Conservation (phyloP, 2,888 invertebrate genomes). For the Eupithecia dodoneata region DNA sequence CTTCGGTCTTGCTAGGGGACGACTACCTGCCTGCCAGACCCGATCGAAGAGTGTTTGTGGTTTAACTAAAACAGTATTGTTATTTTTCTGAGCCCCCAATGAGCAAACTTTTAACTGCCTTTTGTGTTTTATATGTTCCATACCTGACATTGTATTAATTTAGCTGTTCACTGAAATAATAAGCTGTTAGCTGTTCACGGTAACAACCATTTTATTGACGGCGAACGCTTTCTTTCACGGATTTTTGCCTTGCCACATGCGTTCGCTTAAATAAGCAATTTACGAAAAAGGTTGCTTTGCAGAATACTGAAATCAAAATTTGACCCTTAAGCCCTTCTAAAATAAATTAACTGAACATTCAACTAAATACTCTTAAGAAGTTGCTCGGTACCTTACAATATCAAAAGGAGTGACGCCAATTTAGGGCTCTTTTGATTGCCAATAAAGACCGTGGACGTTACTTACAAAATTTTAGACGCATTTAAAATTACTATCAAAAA, state of each 20-base stretch:
- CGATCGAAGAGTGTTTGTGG: constrained; percentile 9
- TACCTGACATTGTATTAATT: constrained; percentile 1
- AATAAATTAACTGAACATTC: constrained; percentile 19
- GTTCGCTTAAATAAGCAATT: constrained; percentile 2
- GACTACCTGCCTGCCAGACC: constrained; percentile 65
- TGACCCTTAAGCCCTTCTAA: constrained; percentile 14
- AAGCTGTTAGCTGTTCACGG: too few species aligned
- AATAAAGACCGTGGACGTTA: neutral
- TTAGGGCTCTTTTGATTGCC: constrained; percentile 16
- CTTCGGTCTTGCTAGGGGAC: constrained; percentile 56
- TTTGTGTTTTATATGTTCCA: neutral
- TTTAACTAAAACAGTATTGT: constrained; percentile 29
- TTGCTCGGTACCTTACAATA: constrained; percentile 11
- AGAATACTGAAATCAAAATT: constrained; percentile 1
- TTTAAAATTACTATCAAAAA: neutral
- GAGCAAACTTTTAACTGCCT: constrained; percentile 5
- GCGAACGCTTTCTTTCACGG: neutral
- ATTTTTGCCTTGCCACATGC: neutral
- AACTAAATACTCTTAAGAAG: constrained; percentile 18
- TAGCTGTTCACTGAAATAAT: neutral
- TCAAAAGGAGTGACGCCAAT: constrained; percentile 27
- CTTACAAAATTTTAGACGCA: neutral
- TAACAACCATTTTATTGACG: neutral
- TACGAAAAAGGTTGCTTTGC: neutral
- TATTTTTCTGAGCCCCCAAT: constrained; percentile 17